Evolutionary conservation across 2,113 vertebrate species (phyloP).

Genomic region (Phaethornis superciliosus): DNA sequence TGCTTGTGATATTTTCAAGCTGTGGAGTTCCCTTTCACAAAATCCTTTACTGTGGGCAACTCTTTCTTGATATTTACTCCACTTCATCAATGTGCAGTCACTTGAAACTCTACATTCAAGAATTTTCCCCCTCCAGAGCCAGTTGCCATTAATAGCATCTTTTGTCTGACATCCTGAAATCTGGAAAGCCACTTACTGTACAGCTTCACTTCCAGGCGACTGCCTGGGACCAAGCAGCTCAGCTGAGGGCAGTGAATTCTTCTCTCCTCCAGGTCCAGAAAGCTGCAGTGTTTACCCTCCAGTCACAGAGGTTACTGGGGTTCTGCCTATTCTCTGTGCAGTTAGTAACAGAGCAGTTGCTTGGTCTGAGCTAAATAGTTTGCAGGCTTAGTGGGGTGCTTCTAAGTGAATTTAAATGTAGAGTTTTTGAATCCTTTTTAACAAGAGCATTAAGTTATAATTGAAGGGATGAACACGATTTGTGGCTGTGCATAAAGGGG

Average conservation of each 20-base stretch:
- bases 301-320: neutral
- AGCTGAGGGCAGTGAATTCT: neutral
- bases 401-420: neutral
- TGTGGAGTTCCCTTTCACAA: constrained; percentile 36
- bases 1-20: neutral
- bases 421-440: neutral
- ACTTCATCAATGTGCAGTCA: neutral
- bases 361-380: neutral
- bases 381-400: neutral
- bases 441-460: neutral
- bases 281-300: neutral
- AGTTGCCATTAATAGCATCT: constrained; percentile 1
- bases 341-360: neutral
- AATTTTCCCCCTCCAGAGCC: neutral
- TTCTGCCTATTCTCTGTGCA: neutral
- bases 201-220: neutral
- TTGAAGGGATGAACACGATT: neutral
- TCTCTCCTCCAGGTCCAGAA: neutral
- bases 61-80: constrained; percentile 5
- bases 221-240: neutral
- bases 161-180: constrained; percentile 43
- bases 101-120: constrained; percentile 27
- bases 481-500: neutral
- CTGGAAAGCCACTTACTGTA: neutral
- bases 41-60: neutral